Evolutionary conservation across 2,113 vertebrate genomes (phyloP).

Genomic region (Rhinoptilus africanus): DNA sequence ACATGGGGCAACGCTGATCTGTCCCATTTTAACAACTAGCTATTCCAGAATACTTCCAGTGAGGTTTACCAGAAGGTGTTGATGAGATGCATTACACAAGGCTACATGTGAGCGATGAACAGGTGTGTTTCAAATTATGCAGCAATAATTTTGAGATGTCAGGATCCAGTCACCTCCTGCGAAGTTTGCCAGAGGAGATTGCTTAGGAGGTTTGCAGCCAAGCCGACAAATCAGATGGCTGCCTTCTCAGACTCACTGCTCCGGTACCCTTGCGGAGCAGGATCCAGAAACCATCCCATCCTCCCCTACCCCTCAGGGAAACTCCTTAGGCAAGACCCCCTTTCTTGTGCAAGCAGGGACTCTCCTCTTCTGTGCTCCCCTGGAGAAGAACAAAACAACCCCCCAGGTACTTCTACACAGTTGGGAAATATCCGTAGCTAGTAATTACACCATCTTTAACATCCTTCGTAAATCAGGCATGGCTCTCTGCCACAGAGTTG

Average conservation of each 20-base stretch:
- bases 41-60: background rate
- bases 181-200: background rate
- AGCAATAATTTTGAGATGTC: background rate
- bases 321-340: background rate
- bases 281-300: background rate
- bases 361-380: background rate
- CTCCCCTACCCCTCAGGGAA: background rate
- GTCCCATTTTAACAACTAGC: background rate
- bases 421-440: background rate
- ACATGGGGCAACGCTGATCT: background rate
- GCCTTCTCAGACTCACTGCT: background rate
- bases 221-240: background rate
- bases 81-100: background rate
- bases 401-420: background rate
- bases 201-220: background rate
- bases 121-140: background rate
- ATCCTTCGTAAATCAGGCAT: background rate
- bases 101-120: background rate
- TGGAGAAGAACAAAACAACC: background rate
- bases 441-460: background rate
- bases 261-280: background rate
- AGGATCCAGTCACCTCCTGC: background rate
- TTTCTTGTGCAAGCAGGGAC: background rate
- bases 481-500: background rate
- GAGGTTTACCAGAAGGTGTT: background rate